phyloP scores from a whole-genome alignment of 1,140 invertebrate species.

The Apocrypta bakeri region DNA sequence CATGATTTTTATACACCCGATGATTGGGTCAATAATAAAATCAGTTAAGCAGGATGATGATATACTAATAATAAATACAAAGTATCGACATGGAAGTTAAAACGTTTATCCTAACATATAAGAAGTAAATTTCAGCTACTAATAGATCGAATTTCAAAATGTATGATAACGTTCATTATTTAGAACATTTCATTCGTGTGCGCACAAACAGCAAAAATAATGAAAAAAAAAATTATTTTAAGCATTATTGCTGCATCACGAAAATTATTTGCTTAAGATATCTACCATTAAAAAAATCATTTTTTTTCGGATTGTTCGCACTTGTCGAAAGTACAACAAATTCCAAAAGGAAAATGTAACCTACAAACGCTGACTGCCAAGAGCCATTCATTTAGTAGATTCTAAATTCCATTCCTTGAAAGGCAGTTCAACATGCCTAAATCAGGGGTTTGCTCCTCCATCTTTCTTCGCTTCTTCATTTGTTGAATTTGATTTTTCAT shows the following conservation, averaged over 20 bases:
- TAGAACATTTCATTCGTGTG: constrained; percentile 26
- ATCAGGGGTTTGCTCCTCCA: constrained; percentile 69
- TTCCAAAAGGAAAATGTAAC: constrained; percentile 5
- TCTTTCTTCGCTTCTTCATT: constrained; percentile 81
- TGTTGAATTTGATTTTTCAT: constrained; percentile 76
- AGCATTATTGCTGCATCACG: constrained; percentile 13
- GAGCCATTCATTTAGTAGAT: constrained; percentile 31
- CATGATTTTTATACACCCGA: background rate
- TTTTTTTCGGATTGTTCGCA: constrained; percentile 3
- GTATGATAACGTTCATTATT: constrained; percentile 31
- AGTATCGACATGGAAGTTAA: constrained; percentile 33
- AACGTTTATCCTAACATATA: constrained; percentile 36
- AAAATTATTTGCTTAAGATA: constrained; percentile 1
- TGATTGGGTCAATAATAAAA: background rate
- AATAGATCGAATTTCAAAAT: constrained; percentile 36
- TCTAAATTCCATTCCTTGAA: constrained; percentile 49
- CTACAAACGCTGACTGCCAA: constrained; percentile 32
- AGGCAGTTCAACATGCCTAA: constrained; percentile 44
- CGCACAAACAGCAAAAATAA: constrained; percentile 33
- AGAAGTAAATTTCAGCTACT: constrained; percentile 26
- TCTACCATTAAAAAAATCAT: background rate
- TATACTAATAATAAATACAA: constrained; percentile 38
- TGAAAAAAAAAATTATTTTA: constrained; percentile 31
- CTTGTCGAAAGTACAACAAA: constrained; percentile 3
- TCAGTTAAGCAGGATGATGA: constrained; percentile 16